phyloP scores from a whole-genome alignment of 1,140 invertebrate genomes.

The Harlomillsia oculata region DNA sequence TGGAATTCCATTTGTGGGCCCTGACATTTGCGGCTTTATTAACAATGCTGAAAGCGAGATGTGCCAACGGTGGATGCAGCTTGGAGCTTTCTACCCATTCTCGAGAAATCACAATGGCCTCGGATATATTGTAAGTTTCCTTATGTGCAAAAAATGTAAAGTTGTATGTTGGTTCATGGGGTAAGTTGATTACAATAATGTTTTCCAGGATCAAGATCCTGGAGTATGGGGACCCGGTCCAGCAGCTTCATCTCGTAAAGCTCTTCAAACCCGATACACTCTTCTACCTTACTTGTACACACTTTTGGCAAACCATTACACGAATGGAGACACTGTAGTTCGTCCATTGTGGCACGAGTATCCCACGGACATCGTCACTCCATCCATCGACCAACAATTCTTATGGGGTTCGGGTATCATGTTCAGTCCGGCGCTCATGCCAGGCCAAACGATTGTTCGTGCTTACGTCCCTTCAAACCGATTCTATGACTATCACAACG shows the following conservation, averaged over 20 bases:
- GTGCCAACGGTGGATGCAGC: conserved; percentile 58
- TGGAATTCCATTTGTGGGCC: conserved; percentile 40
- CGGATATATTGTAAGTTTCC: conserved; percentile 24
- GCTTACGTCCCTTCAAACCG: conserved; percentile 42
- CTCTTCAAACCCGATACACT: conserved; percentile 41
- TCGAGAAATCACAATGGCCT: conserved; percentile 62
- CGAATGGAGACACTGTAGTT: conserved; percentile 40
- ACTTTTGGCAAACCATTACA: conserved; percentile 40
- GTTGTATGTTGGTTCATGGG: conserved; percentile 44
- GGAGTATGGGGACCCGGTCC: conserved; percentile 30
- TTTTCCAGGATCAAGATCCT: conserved; percentile 37
- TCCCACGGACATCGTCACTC: conserved; percentile 34
- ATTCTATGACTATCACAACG: conserved; percentile 44
- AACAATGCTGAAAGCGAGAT: neutral
- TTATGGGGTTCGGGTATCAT: conserved; percentile 38
- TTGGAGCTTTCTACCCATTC: conserved; percentile 76
- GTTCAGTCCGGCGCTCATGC: conserved; percentile 35
- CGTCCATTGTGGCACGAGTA: conserved; percentile 43
- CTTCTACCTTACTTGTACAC: conserved; percentile 46
- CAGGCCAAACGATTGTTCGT: conserved; percentile 26
- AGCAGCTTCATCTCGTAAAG: conserved; percentile 35
- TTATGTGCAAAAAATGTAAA: neutral
- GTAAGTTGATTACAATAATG: too few relatives aligned
- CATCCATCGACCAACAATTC: conserved; percentile 36
- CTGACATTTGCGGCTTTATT: conserved; percentile 36